These are phyloP conservation scores for Centruroides vittatus DNA, from an alignment of 1,140 invertebrate species.

Conservation along the genomic window DNA sequence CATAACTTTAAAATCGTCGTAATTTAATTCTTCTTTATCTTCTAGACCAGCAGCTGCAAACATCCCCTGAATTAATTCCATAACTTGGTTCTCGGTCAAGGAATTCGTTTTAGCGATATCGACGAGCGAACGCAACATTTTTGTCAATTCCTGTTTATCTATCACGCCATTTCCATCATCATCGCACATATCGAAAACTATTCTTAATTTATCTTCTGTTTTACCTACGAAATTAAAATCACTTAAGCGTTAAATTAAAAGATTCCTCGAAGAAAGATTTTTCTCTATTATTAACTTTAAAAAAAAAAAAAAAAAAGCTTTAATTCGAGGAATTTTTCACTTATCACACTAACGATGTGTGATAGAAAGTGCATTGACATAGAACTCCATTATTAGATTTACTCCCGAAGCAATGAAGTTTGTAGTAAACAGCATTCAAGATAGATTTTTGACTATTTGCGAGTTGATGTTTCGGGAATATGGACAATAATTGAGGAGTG, in stretches of 20 bases:
- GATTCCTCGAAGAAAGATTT: too few species aligned
- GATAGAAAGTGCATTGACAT: too few species aligned
- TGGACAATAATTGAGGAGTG: too few species aligned
- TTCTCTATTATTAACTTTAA: too few species aligned
- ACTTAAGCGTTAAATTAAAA: not conserved
- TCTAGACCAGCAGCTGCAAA: constrained; percentile 81
- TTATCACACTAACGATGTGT: too few species aligned
- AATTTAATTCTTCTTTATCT: constrained; percentile 79
- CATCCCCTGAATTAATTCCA: constrained; percentile 86
- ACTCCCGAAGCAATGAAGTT: too few species aligned
- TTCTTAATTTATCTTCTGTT: constrained; percentile 88
- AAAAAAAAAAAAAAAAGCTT: too few species aligned
- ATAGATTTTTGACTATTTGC: too few species aligned
- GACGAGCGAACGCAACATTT: constrained; percentile 83
- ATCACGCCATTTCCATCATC: constrained; percentile 90
- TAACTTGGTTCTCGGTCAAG: constrained; percentile 45
- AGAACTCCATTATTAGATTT: too few species aligned
- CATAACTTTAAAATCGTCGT: constrained; percentile 89
- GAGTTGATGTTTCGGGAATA: too few species aligned
- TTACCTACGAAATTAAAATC: constrained; percentile 31
- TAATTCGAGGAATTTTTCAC: too few species aligned
- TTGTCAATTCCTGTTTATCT: constrained; percentile 81
- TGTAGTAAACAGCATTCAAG: too few species aligned
- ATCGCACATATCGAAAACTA: constrained; percentile 98
- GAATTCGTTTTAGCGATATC: constrained; percentile 74